A percentile compares a stretch with the other conserved stretches of the same genome.
phyloP scores from a whole-genome alignment of 1,140 invertebrate species.

The Zaprionus kolodkinae region DNA sequence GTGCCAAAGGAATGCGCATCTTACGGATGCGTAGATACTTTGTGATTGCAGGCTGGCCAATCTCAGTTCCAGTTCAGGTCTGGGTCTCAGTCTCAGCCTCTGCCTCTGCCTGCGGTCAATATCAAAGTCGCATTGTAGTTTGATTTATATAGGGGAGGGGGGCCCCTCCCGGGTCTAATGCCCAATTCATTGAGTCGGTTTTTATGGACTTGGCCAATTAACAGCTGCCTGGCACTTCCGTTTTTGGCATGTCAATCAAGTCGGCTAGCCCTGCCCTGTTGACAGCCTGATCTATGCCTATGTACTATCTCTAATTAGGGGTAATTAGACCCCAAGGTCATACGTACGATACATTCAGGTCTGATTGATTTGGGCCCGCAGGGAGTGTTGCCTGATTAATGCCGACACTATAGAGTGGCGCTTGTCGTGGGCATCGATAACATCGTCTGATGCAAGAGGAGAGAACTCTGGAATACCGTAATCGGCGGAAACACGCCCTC shows the following conservation, averaged over 20 bases:
- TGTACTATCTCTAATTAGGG: conserved; percentile 44
- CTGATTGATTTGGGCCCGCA: conserved; percentile 38
- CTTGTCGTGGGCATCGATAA: conserved; percentile 28
- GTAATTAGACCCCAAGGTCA: conserved; percentile 41
- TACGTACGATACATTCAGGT: no score
- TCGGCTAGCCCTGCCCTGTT: conserved; percentile 17
- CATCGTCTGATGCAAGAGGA: conserved; percentile 24
- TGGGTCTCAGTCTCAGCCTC: no score
- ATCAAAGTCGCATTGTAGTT: conserved; percentile 59
- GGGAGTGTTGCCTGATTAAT: conserved; percentile 24
- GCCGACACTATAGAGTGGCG: not conserved
- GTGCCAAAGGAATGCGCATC: conserved; percentile 54
- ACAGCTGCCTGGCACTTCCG: conserved; percentile 74
- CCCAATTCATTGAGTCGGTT: conserved; percentile 50
- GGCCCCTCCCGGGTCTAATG: conserved; percentile 1
- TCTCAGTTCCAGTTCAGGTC: not conserved
- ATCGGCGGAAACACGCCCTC: conserved; percentile 16
- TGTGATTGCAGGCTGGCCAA: not conserved
- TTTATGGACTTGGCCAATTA: conserved; percentile 77
- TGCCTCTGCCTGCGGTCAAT: conserved; percentile 45
- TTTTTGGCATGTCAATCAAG: conserved; percentile 46
- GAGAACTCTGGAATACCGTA: not conserved
- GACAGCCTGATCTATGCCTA: conserved; percentile 60
- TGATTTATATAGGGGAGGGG: conserved; percentile 63
- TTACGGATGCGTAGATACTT: conserved; percentile 10